Percentiles rank a stretch among this genome's conserved stretches.
phyloP scores from a whole-genome alignment of 2,888 invertebrate species.

The Resseliella maxima region DNA sequence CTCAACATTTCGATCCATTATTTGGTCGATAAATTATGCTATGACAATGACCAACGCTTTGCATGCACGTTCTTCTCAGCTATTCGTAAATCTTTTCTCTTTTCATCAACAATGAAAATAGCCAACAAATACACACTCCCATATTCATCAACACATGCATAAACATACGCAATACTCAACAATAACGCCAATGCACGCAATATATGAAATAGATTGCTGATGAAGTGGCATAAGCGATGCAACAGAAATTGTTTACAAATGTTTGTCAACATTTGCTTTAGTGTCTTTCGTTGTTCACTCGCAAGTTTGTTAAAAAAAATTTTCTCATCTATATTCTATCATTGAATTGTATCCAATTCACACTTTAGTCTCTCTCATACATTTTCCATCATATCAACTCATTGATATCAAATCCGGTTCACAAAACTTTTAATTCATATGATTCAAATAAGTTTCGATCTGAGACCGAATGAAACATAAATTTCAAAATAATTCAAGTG shows the following conservation, averaged over 20 bases:
- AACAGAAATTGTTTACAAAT: constrained; percentile 50
- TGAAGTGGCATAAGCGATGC: constrained; percentile 54
- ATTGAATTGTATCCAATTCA: not conserved
- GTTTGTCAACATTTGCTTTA: constrained; percentile 44
- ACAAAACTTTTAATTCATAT: constrained; percentile 26
- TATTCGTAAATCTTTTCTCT: not conserved
- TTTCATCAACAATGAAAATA: not conserved
- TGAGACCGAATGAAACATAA: constrained; percentile 27
- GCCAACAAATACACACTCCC: not conserved
- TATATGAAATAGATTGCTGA: not conserved
- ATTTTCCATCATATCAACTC: not conserved
- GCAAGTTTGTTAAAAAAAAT: not conserved
- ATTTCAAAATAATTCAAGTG: constrained; percentile 38
- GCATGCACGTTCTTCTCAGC: not conserved
- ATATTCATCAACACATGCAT: not conserved
- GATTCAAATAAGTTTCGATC: not conserved
- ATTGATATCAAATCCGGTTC: constrained; percentile 25
- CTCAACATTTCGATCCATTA: constrained; percentile 51
- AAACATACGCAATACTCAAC: no score
- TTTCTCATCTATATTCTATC: not conserved
- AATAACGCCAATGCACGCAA: not conserved
- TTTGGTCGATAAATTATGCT: constrained; percentile 48
- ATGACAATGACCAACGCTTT: constrained; percentile 30
- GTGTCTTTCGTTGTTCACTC: not conserved
- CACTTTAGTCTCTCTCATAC: not conserved